Evolutionary conservation across 1,140 invertebrate genomes (phyloP), one percentile per base, ranked within the genome.

Genomic region (Megalonaias nervosa): DNA sequence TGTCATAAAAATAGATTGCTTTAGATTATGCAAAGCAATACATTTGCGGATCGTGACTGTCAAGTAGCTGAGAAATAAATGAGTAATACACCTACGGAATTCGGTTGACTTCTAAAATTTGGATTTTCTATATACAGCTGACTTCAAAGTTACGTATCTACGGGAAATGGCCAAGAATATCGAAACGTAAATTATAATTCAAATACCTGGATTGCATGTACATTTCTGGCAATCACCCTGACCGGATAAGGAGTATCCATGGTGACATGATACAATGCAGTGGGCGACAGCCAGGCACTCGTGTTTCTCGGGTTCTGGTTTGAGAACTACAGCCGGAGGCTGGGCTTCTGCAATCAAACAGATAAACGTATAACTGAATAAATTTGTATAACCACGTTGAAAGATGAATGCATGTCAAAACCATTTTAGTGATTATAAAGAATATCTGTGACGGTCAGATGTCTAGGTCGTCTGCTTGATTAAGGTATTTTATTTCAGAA

Each of bases 241-340:
- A 72, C 82, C 81, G 55, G 79, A 71, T 5, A 83, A 66, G 4
- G 69, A 67, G 23, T 83, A 83, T 16, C 82, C 82, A 48, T 77
- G 75, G 70, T 83, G 81, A 74, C 82, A 83, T 5, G 82, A 81
- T 21, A 81, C 55, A 79, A 83, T 83, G 58, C 82, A 83, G 67
- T 81, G 56, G 0, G 77, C 77, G 14, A 79, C 81, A 38, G 68
- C 74, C 58, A 60, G 79, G 71, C 82, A 83, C 79, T 73, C 82
- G 67, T 48, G 65, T 71, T 81, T 81, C 0, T 78, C 69, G 14
- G 79, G 79, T 12, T 62, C 79, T 19, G 71, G 67, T 21, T 60
- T 77, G 4, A 74, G 75, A 13, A 71, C 71, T 58, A 66, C 62
- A 16, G 74, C 75, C 23, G 74, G 61, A 60, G 38, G 6, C 9